phyloP scores from a whole-genome alignment of 2,113 vertebrate genomes.

The Condylura cristata region DNA sequence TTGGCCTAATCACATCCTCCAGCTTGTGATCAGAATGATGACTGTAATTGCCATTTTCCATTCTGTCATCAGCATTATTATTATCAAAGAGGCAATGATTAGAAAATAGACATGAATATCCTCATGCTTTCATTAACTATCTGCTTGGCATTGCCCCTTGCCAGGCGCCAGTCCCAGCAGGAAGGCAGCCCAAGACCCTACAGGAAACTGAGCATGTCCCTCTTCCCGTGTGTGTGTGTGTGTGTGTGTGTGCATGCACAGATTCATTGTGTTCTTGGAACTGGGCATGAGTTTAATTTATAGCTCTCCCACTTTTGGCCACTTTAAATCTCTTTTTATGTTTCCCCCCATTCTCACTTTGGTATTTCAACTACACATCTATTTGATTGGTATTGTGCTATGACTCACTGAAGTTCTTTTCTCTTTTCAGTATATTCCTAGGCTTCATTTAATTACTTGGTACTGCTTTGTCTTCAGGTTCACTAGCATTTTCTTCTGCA shows the following conservation, averaged over 20 bases:
- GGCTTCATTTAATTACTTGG: neutral
- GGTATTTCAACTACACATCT: neutral
- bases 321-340: neutral
- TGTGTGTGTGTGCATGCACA: neutral
- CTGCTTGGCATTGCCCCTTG: slow-evolving; percentile 22
- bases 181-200: neutral
- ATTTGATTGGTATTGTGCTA: neutral
- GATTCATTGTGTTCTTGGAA: neutral
- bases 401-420: neutral
- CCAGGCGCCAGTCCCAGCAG: neutral
- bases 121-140: slow-evolving; percentile 23
- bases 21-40: neutral
- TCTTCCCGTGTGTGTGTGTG: neutral
- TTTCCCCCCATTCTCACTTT: neutral
- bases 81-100: slow-evolving; percentile 12
- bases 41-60: neutral
- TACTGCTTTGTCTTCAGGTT: neutral
- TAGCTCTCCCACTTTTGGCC: neutral
- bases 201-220: neutral
- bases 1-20: slow-evolving; percentile 40
- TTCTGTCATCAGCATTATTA: slow-evolving; percentile 44
- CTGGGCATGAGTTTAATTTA: neutral
- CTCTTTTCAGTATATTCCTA: neutral
- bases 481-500: neutral
- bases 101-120: neutral